Evolutionary conservation across 2,888 invertebrate species (phyloP).

Genomic region (Pterostichus madidus): DNA sequence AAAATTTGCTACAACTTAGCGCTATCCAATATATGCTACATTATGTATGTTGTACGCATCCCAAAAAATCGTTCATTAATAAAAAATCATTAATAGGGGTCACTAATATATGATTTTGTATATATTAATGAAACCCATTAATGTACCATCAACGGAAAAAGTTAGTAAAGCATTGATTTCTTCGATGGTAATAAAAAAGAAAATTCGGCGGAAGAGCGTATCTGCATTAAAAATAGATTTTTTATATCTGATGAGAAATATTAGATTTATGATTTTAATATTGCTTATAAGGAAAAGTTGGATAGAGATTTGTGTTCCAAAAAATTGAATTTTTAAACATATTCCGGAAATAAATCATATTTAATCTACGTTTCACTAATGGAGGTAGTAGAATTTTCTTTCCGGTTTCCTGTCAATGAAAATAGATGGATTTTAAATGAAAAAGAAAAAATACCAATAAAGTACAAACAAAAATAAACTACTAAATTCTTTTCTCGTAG

Average conservation of each 20-base stretch:
- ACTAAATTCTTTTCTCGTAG: background rate
- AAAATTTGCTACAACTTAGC: no score
- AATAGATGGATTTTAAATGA: conserved; percentile 33
- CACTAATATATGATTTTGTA: no score
- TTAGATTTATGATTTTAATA: conserved; percentile 45
- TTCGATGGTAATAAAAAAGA: conserved; percentile 13
- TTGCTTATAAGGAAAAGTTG: conserved; percentile 22
- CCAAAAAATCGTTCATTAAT: no score
- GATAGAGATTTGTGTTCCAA: conserved; percentile 35
- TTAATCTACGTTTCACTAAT: conserved; percentile 30
- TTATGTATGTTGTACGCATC: no score
- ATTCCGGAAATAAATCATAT: conserved; percentile 46
- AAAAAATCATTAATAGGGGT: no score
- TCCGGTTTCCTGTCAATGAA: background rate
- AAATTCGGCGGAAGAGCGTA: background rate
- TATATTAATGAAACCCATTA: no score
- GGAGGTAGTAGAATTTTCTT: conserved; percentile 20
- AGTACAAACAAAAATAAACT: conserved; percentile 10
- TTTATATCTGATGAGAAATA: conserved; percentile 22
- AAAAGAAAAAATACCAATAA: background rate
- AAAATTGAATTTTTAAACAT: conserved; percentile 54
- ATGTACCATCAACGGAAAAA: no score
- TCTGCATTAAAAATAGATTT: conserved; percentile 41
- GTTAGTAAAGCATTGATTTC: background rate
- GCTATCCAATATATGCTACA: no score